Percentiles rank a stretch among this genome's conserved stretches.
phyloP scores from a whole-genome alignment of 64 coral and sea anemone genomes.

The Dendronephthya gigantea region DNA sequence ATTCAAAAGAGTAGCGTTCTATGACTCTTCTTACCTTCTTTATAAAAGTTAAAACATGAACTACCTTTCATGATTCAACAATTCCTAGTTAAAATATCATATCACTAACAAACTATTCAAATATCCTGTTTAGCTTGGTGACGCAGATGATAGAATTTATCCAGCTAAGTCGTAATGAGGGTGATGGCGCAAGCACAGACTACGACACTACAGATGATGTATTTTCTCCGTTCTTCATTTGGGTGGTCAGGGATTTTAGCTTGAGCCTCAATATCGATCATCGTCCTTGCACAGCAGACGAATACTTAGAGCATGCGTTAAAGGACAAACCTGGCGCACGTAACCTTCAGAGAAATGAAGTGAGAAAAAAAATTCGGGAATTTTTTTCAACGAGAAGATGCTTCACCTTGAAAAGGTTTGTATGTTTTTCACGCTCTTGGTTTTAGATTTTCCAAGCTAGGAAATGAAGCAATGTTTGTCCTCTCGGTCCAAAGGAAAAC shows the following conservation, averaged over 20 bases:
- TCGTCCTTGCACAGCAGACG: slow-evolving; percentile 6
- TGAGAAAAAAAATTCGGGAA: slow-evolving; percentile 7
- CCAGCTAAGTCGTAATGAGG: background rate
- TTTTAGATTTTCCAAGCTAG: no score
- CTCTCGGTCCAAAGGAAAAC: no score
- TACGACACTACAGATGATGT: background rate
- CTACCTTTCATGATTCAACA: no score
- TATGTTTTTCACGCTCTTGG: no score
- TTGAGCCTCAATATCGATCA: slow-evolving; percentile 7
- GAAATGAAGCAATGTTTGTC: no score
- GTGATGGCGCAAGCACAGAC: background rate
- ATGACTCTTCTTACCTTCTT: background rate
- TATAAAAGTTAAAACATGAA: no score
- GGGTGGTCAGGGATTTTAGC: slow-evolving; percentile 3
- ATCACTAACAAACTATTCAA: background rate
- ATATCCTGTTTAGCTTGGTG: background rate
- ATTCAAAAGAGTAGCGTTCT: background rate
- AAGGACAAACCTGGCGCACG: background rate
- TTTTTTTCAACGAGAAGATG: background rate
- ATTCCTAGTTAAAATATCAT: background rate
- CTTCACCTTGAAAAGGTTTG: background rate
- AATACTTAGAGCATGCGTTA: slow-evolving; percentile 13
- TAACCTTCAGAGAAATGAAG: slow-evolving; percentile 14
- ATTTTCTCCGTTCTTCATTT: background rate
- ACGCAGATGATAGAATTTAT: slow-evolving; percentile 16